Conservation (phyloP, 2,113 vertebrate genomes). For the Oreocharis arfaki region DNA sequence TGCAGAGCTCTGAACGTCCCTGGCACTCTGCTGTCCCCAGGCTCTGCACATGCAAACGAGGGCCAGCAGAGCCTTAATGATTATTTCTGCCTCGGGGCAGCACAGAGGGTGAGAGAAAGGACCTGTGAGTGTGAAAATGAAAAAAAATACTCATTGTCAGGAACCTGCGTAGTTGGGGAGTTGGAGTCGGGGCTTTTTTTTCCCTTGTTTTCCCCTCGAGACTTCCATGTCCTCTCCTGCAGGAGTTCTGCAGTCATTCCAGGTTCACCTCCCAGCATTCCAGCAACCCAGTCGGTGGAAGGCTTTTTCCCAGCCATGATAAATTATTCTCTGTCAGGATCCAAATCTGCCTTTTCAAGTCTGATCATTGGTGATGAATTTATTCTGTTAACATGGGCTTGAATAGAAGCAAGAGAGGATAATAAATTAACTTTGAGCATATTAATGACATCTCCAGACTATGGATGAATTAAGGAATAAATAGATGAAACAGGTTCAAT, state of each 20-base stretch:
- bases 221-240: not conserved
- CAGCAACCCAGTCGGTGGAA: slow-evolving; percentile 30
- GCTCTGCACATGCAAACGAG: not conserved
- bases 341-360: slow-evolving; percentile 69
- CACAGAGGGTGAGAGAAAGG: not conserved
- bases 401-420: slow-evolving; percentile 55
- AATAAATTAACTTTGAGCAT: slow-evolving; percentile 62
- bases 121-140: not conserved
- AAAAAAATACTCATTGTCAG: not conserved
- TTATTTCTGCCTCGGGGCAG: not conserved
- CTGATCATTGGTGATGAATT: slow-evolving; percentile 64
- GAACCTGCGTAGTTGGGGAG: not conserved
- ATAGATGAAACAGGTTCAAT: slow-evolving; percentile 31
- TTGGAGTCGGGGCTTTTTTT: not conserved
- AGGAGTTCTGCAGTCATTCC: not conserved
- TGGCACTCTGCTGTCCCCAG: not conserved
- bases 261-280: slow-evolving; percentile 30
- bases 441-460: slow-evolving; percentile 59
- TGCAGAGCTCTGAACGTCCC: not conserved
- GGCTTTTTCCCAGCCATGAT: slow-evolving; percentile 49
- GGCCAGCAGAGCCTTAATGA: not conserved
- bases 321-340: slow-evolving; percentile 71
- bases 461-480: slow-evolving; percentile 46
- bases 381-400: slow-evolving; percentile 60
- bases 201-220: not conserved